phyloP scores from a whole-genome alignment of 1,140 invertebrate genomes.

The Dendroctonus valens region DNA sequence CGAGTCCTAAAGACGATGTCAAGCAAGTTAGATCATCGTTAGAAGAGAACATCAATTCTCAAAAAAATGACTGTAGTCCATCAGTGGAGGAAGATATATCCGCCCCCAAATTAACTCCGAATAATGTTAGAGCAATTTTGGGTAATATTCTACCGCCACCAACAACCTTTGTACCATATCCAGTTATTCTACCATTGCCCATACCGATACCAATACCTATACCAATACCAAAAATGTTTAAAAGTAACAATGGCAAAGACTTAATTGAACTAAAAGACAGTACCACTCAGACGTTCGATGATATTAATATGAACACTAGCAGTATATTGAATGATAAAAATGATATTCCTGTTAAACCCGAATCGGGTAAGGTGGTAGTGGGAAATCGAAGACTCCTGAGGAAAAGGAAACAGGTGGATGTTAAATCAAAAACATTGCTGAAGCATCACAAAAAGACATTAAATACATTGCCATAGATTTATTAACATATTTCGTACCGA shows the following conservation, averaged over 20 bases:
- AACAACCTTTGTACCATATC: conserved; percentile 80
- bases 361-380: conserved; percentile 8
- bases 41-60: conserved; percentile 17
- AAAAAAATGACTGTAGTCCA: background rate
- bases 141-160: conserved; percentile 65
- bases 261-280: conserved; percentile 29
- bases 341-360: conserved; percentile 12
- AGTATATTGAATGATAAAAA: conserved; percentile 16
- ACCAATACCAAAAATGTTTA: conserved; percentile 52
- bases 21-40: background rate
- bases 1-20: background rate
- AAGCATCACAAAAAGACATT: conserved; percentile 35
- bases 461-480: conserved; percentile 3
- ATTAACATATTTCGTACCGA: no score
- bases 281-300: conserved; percentile 32
- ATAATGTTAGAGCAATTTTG: conserved; percentile 49
- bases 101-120: conserved; percentile 25
- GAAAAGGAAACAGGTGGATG: conserved; percentile 36
- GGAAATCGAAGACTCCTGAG: conserved; percentile 32
- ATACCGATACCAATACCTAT: conserved; percentile 82
- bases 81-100: no score
- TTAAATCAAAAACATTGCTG: conserved; percentile 26
- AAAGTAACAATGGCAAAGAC: conserved; percentile 32
- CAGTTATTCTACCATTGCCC: conserved; percentile 76
- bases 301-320: conserved; percentile 14